A percentile compares a stretch with the other conserved stretches of the same genome.
These are phyloP conservation scores for Drusus annulatus DNA, from an alignment of 1,140 invertebrate species.

Conservation along the genomic window DNA sequence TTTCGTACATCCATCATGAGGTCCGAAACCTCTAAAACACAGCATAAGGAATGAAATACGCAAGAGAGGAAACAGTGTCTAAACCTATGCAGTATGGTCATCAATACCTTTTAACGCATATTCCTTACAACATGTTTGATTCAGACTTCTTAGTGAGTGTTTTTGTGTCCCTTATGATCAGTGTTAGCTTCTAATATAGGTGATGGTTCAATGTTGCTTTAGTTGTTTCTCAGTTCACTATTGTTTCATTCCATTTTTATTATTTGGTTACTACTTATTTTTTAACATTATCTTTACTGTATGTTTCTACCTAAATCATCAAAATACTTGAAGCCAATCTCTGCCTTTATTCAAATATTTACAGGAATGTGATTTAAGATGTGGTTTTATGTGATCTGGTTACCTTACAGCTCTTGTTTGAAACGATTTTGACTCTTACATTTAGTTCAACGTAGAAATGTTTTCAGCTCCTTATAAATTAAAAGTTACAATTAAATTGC, in stretches of 20 bases:
- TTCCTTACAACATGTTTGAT: slow-evolving; percentile 17
- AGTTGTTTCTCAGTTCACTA: slow-evolving; percentile 47
- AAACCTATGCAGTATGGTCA: not conserved
- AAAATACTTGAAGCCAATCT: slow-evolving; percentile 51
- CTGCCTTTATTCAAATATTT: slow-evolving; percentile 1
- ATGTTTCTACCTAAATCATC: slow-evolving; percentile 7
- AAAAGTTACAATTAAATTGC: too few species aligned
- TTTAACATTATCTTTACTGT: slow-evolving; percentile 31
- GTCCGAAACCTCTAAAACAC: too few species aligned
- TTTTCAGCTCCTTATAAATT: too few species aligned
- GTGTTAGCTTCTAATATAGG: slow-evolving; percentile 56
- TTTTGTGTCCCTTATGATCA: slow-evolving; percentile 49
- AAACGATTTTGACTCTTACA: not conserved
- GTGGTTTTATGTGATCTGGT: not conserved
- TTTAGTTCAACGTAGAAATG: too few species aligned
- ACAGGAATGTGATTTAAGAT: not conserved
- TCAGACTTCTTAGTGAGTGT: slow-evolving; percentile 51
- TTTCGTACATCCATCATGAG: too few species aligned
- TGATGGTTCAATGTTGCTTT: slow-evolving; percentile 55
- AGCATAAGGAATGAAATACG: too few species aligned
- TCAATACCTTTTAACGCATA: slow-evolving; percentile 6
- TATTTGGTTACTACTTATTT: slow-evolving; percentile 30
- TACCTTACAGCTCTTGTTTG: not conserved
- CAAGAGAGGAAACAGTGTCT: too few species aligned
- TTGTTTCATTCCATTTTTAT: slow-evolving; percentile 41